These are phyloP conservation scores for Drosophila prostipennis DNA, from an alignment of 2,888 invertebrate genomes.

Conservation along the genomic window DNA sequence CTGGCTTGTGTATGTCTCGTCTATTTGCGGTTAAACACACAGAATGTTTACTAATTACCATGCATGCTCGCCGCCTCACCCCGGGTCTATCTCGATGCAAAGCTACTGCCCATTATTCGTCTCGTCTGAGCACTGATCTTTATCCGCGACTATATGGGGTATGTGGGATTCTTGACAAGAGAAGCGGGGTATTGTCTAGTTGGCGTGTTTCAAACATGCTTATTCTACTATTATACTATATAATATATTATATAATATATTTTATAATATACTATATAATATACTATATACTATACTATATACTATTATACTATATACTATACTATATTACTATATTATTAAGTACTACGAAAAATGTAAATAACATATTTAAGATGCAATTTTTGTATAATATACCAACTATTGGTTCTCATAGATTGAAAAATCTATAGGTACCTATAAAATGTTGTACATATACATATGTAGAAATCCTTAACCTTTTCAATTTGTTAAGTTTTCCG, in stretches of 20 bases:
- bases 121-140: not conserved
- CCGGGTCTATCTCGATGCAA: not conserved
- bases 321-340: too few species aligned
- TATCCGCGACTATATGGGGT: not conserved
- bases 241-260: too few species aligned
- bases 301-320: too few species aligned
- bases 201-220: not conserved
- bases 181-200: not conserved
- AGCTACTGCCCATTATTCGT: not conserved
- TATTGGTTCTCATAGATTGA: too few species aligned
- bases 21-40: slow-evolving; percentile 22
- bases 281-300: too few species aligned
- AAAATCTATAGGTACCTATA: too few species aligned
- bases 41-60: slow-evolving; percentile 19
- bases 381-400: too few species aligned
- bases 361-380: too few species aligned
- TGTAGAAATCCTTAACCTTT: not conserved
- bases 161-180: not conserved
- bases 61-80: slow-evolving; percentile 21
- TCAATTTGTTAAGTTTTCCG: too few species aligned
- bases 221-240: not conserved
- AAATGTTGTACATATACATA: too few species aligned
- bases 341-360: too few species aligned
- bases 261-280: too few species aligned
- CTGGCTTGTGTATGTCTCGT: slow-evolving; percentile 26